Evolutionary conservation across 2,797 vertebrate species (phyloP).

Genomic region (Glyptemys insculpta): DNA sequence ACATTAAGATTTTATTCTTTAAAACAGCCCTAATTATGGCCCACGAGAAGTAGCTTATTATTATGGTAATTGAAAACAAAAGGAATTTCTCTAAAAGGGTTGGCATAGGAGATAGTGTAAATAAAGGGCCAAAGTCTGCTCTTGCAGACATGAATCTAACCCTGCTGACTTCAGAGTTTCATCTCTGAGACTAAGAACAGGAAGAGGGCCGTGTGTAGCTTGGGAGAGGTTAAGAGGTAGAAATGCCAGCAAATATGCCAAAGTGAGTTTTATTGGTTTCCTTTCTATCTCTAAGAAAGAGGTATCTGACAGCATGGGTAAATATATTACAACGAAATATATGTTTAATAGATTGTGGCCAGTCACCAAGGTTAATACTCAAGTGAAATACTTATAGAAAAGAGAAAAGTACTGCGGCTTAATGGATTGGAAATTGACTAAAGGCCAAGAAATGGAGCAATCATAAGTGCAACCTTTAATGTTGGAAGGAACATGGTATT

Average conservation of each 20-base stretch:
- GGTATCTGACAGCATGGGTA: not conserved
- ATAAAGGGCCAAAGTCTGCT: not conserved
- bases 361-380: conserved; percentile 47
- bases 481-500: not conserved
- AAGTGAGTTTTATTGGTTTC: not conserved
- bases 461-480: not conserved
- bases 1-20: not conserved
- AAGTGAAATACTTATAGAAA: conserved; percentile 49
- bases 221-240: not conserved
- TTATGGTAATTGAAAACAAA: not conserved
- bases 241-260: not conserved
- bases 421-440: conserved; percentile 59
- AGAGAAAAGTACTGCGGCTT: conserved; percentile 35
- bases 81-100: not conserved
- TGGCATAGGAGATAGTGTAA: not conserved
- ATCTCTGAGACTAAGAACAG: not conserved
- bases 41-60: not conserved
- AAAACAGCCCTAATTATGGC: not conserved
- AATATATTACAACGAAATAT: not conserved
- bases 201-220: not conserved
- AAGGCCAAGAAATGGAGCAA: not conserved
- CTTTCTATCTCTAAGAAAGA: not conserved
- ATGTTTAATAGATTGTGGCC: conserved; percentile 6
- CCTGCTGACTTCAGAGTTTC: not conserved
- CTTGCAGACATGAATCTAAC: not conserved